Evolutionary conservation across 2,888 invertebrate species (phyloP), one percentile per base, ranked within the genome.

Genomic region (Iselma pallidipennis): DNA sequence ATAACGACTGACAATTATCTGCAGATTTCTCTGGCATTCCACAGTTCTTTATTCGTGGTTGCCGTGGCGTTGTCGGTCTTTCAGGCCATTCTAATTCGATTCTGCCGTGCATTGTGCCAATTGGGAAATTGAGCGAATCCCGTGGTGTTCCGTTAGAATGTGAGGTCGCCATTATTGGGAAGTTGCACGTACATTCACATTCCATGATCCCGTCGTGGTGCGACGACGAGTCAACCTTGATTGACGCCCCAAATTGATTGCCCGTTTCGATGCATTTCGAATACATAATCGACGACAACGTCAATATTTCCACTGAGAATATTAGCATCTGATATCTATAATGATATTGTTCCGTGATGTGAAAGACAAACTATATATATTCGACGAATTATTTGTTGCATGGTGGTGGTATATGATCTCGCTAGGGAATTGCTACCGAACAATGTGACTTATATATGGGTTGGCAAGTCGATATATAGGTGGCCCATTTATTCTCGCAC

Each of bases 271-370:
- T 74, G 74, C 71, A 68, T 61, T 65, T 60, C 62, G 75, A 76
- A 76, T 76, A 71, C 71, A 66, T 74, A 76, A 76, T 73, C 67
- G 66, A 49, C 59, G 59, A 50, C 61, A 64, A 60, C 62, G 68
- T 68, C 70, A 69, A 71, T 71, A 73, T 74, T 74, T 74, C 72
- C 74, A 71, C 67, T 67, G 73, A 70, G 73, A 71, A 74, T 76
- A 75, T 77, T 76, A 76, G 71, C 74, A 74, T 76, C 71, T 73
- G 72, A 77, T 76, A 76, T 74, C 74, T 74, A 70, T 76, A 76
- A 77, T 76, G 74, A 75, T 73, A 75, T 76, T 74, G 73, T 71
- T 75, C 67, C 76, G 74, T 75, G 75, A 74, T 73, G 66, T 65
- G 73, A 74, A 75, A 73, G 67, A 71, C 70, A 70, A 73, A 75